phyloP scores from a whole-genome alignment of 2,797 vertebrate genomes.

The Myripristis jacobus region DNA sequence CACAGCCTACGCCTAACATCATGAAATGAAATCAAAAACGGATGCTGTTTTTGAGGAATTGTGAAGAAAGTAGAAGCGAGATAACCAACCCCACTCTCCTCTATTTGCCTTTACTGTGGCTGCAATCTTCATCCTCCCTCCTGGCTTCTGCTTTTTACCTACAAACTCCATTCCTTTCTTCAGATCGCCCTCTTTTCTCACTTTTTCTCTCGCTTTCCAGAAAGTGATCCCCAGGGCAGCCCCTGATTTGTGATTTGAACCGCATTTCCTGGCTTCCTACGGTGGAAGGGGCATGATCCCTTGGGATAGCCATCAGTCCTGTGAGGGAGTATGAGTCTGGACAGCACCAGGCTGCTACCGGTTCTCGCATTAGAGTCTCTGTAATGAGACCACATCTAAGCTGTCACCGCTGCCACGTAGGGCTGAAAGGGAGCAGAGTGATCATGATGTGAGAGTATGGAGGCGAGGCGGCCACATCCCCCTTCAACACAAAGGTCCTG shows the following conservation, averaged over 20 bases:
- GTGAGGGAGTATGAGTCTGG: slow-evolving; percentile 48
- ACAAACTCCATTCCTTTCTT: slow-evolving; percentile 12
- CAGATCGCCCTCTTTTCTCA: neutral
- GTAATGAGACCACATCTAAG: slow-evolving; percentile 69
- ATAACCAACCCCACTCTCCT: slow-evolving; percentile 3
- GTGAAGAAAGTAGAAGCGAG: too few species aligned
- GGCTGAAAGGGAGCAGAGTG: slow-evolving; percentile 17
- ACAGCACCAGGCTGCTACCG: slow-evolving; percentile 66
- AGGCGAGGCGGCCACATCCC: slow-evolving; percentile 1
- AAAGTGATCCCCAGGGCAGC: neutral
- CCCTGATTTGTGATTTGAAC: slow-evolving; percentile 64
- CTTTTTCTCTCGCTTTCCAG: slow-evolving; percentile 20
- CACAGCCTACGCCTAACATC: too few species aligned
- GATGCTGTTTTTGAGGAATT: too few species aligned
- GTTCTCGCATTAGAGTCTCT: slow-evolving; percentile 62
- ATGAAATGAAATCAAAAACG: too few species aligned
- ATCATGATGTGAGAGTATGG: slow-evolving; percentile 28
- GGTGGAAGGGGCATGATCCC: slow-evolving; percentile 46
- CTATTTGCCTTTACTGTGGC: neutral
- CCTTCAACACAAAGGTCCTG: slow-evolving; percentile 15
- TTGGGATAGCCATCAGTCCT: slow-evolving; percentile 65
- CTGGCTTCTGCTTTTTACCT: slow-evolving; percentile 9
- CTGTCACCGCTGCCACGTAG: slow-evolving; percentile 38
- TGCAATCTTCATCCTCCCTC: slow-evolving; percentile 28
- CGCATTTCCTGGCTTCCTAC: slow-evolving; percentile 44